Percentiles rank a stretch among this genome's conserved stretches.
These are phyloP conservation scores for Mesocentrotus franciscanus DNA, from an alignment of 53 echinoderm and acorn worm genomes.

Conservation along the genomic window DNA sequence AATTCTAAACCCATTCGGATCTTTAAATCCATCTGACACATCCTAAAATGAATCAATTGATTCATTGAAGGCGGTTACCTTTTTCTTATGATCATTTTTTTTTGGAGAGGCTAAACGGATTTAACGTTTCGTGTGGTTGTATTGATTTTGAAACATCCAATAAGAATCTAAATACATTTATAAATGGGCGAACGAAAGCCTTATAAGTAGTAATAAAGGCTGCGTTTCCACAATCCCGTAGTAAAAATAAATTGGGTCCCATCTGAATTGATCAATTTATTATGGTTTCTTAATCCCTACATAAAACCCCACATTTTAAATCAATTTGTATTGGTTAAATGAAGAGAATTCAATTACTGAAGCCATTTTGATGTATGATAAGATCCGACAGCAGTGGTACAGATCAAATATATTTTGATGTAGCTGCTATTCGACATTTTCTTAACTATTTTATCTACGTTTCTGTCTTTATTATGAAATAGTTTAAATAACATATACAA, in stretches of 20 bases:
- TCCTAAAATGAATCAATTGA: not conserved
- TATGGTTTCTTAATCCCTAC: conserved; percentile 3
- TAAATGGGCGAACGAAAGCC: not conserved
- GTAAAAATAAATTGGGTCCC: not conserved
- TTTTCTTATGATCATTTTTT: not conserved
- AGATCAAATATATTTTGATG: not conserved
- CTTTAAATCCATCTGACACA: not conserved
- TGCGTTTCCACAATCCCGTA: not conserved
- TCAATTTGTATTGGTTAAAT: not conserved
- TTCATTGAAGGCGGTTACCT: not conserved
- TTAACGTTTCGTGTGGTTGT: not conserved
- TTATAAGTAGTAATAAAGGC: not conserved
- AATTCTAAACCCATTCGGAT: not conserved
- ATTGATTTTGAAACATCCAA: not conserved
- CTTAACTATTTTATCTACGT: not conserved
- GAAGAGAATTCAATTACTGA: not conserved
- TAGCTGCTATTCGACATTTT: not conserved
- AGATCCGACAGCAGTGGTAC: not conserved
- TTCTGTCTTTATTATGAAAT: not conserved
- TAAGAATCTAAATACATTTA: not conserved
- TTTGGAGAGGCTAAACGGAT: not conserved
- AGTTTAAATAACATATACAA: too few species aligned
- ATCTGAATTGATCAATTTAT: not conserved
- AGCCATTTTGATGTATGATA: not conserved
- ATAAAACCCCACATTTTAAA: not conserved